These are phyloP conservation scores for Acanthococcus lagerstroemiae DNA, from an alignment of 2,888 invertebrate species.

Conservation along the genomic window DNA sequence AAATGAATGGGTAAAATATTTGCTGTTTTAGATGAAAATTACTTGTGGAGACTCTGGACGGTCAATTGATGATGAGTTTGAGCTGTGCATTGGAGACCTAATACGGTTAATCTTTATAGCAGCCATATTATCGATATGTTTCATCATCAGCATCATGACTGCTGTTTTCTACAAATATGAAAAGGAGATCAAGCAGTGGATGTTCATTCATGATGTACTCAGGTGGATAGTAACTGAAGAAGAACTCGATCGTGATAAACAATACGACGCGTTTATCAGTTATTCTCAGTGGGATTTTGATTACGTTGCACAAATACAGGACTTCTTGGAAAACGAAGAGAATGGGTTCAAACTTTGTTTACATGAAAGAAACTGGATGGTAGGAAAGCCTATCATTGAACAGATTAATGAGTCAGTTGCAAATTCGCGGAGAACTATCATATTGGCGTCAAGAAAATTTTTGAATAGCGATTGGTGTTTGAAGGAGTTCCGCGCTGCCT, in stretches of 20 bases:
- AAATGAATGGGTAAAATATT: no score
- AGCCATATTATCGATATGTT: no score
- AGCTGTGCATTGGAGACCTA: no score
- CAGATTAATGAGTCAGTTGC: slow-evolving; percentile 60
- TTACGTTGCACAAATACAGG: slow-evolving; percentile 52
- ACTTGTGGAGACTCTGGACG: no score
- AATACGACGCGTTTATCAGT: slow-evolving; percentile 70
- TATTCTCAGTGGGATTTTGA: slow-evolving; percentile 61
- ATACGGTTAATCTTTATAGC: no score
- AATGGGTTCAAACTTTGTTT: slow-evolving; percentile 58
- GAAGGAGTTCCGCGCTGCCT: slow-evolving; percentile 63
- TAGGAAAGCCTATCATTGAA: slow-evolving; percentile 61
- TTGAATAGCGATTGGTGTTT: slow-evolving; percentile 64
- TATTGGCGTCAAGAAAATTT: slow-evolving; percentile 60
- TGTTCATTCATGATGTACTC: slow-evolving; percentile 52
- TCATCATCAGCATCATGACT: no score
- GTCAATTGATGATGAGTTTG: no score
- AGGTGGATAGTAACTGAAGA: slow-evolving; percentile 57
- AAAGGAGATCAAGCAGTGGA: slow-evolving; percentile 56
- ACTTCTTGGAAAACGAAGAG: slow-evolving; percentile 54
- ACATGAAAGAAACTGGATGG: slow-evolving; percentile 62
- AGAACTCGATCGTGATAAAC: slow-evolving; percentile 56
- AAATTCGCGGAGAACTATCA: slow-evolving; percentile 58
- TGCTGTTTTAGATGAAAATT: no score
- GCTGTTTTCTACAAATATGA: slow-evolving; percentile 47